Evolutionary conservation across 2,888 invertebrate genomes (phyloP).

Genomic region (Ommatoiulus sabulosus): DNA sequence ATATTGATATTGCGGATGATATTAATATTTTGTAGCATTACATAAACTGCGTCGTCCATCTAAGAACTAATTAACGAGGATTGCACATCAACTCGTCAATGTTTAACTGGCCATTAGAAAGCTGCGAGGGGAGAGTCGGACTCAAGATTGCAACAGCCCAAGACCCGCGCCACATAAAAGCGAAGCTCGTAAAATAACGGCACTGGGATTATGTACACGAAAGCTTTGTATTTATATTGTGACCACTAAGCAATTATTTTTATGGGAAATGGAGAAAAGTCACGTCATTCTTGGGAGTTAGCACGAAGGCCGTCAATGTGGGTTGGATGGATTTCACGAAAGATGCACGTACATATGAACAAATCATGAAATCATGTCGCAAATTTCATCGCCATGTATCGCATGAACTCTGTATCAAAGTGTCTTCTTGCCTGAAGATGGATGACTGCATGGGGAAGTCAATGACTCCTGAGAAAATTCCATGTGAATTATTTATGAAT

Average conservation of each 20-base stretch:
- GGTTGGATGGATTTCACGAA: neutral
- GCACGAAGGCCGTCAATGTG: neutral
- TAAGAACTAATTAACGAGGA: constrained; percentile 49
- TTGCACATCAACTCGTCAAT: constrained; percentile 38
- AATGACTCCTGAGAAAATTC: neutral
- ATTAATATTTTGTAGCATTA: constrained; percentile 41
- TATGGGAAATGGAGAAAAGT: constrained; percentile 37
- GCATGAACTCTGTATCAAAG: neutral
- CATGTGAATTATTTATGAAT: too few relatives aligned
- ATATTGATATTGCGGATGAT: neutral
- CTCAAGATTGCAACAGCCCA: neutral
- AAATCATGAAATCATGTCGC: constrained; percentile 27
- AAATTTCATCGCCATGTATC: constrained; percentile 4
- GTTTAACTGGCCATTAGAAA: constrained; percentile 11
- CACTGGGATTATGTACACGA: constrained; percentile 34
- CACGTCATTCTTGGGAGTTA: constrained; percentile 4
- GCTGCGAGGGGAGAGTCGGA: constrained; percentile 1
- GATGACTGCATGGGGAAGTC: neutral
- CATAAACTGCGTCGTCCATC: constrained; percentile 25
- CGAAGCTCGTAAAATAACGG: constrained; percentile 6
- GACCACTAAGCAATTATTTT: constrained; percentile 50
- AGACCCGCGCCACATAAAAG: neutral
- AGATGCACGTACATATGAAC: neutral
- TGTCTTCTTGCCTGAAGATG: neutral
- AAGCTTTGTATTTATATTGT: constrained; percentile 33